Base-by-base conservation (phyloP, 2,797 vertebrate genomes). In the Bradypus variegatus region DNA sequence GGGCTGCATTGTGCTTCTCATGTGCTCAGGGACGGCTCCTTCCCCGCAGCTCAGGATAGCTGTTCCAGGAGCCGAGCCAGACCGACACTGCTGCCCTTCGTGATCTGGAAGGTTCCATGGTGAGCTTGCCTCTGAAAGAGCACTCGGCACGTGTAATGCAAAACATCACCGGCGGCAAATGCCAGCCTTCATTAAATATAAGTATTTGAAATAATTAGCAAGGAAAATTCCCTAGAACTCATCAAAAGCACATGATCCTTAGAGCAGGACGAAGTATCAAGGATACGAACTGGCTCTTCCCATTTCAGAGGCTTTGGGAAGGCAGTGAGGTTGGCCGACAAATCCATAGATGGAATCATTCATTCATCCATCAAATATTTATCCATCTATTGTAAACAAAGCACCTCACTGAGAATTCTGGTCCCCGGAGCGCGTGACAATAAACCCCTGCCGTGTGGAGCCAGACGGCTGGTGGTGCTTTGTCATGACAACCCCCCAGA, bases 21-120 rank as follows among this genome's bases (percentile, higher is more conserved):
- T 79, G 41, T 77, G 93, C 95, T 94, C 91, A 91, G 92, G 94
- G 95, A 94, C 88, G 97, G 94, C 82, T 83, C 89, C 89, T 96
- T 89, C 95, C 93, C 96, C 92, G 94, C 36, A 86, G 95, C 87
- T 62, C 84, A 96, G 88, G 96, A 95, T 29, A 70, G 67, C 25
- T 69, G 93, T 80, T 96, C 96, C 0, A 95, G 96, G 96, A 97
- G 90, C 14, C 88, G 79, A 82, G 97, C 96, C 97, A 97, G 95
- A 94, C 96, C 91, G 91, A 96, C 80, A 92, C 94, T 95, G 83
- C 96, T 38, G 0, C 94, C 91, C 95, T 96, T 95, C 96, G 97
- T 94, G 95, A 96, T 91, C 86, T 88, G 58, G 95, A 95, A 93
- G 95, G 95, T 93, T 96, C 91, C 95, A 93, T 36, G 13, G n/a